These are phyloP conservation scores for Podarcis lilfordi DNA, from an alignment of 2,797 vertebrate species.

Conservation along the genomic window DNA sequence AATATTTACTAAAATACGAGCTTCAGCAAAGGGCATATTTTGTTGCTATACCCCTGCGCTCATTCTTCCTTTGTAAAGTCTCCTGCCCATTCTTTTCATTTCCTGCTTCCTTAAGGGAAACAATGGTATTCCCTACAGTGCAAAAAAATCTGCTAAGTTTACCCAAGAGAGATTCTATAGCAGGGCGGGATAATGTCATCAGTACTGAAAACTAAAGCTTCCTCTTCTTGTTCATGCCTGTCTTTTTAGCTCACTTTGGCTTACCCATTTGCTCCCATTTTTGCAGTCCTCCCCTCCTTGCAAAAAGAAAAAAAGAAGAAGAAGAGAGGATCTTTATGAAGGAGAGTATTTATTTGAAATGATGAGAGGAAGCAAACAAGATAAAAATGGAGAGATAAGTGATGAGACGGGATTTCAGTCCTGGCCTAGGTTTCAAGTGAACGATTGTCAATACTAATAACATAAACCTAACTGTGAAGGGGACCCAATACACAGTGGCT, in stretches of 20 bases:
- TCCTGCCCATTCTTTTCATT: not conserved
- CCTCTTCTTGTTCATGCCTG: conserved; percentile 32
- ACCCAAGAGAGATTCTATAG: not conserved
- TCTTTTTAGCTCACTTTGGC: conserved; percentile 32
- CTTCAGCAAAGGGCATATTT: too few species aligned
- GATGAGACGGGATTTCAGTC: conserved; percentile 67
- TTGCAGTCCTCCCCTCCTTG: conserved; percentile 55
- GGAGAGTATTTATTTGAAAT: conserved; percentile 60
- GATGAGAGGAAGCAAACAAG: conserved; percentile 64
- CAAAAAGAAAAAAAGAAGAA: not conserved
- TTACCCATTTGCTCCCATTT: conserved; percentile 58
- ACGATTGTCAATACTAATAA: conserved; percentile 70
- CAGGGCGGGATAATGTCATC: conserved; percentile 4
- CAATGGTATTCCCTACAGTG: not conserved
- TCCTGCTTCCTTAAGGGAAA: conserved; percentile 22
- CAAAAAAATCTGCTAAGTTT: conserved; percentile 22
- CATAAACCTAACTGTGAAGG: conserved; percentile 59
- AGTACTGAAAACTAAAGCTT: not conserved
- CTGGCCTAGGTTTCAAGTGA: conserved; percentile 66
- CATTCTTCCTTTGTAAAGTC: not conserved
- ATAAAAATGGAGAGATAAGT: conserved; percentile 69
- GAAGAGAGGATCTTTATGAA: conserved; percentile 44
- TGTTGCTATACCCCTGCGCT: too few species aligned
- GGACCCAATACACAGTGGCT: conserved; percentile 47
- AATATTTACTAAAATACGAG: not conserved